Evolutionary conservation across 2,888 invertebrate genomes (phyloP), one percentile per base, ranked within the genome.

Genomic region (Toxonevra muliebris): DNA sequence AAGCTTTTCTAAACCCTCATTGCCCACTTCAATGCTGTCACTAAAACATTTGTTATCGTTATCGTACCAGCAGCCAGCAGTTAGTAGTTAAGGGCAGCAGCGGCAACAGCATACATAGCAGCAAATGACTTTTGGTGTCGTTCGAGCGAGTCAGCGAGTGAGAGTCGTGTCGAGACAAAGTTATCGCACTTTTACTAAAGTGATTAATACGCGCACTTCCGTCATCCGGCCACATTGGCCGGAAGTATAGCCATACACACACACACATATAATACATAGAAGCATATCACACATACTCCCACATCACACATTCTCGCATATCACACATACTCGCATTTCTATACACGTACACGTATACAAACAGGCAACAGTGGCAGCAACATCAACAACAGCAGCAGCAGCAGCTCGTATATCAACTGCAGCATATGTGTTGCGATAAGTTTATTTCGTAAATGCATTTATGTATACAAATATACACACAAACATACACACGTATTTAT

Each of bases 121-220:
- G 10, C 10, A 4, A 4, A 7, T n/a, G 48, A 13, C 48, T 13
- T 15, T 13, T 48, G n/a, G 15, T n/a, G 48, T 15, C 48, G 48
- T 5, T 13, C 11, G n/a, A 10, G 48, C 19, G 53, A 53, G 3
- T 19, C 15, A 53, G 17, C 53, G 13, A 53, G 19, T 4, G 53
- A 13, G 57, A 9, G 40, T 20, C 42, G 48, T 15, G 54, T 53
- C 60, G 41, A 53, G 59, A 53, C 66, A n/a, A 63, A 67, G 67
- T 69, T 65, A 69, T 65, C 69, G 45, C 62, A 65, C 69, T 69
- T 69, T 54, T 62, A 40, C 50, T 69, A 66, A 69, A 69, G 66
- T 69, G 69, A 69, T 69, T 69, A 69, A 69, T 69, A 63, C 69
- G 66, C 69, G 48, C 55, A 64, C 61, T 66, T 69, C 69, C 69